These are phyloP conservation scores for Apodemus agrarius DNA, from an alignment of 2,797 vertebrate species.

Conservation along the genomic window DNA sequence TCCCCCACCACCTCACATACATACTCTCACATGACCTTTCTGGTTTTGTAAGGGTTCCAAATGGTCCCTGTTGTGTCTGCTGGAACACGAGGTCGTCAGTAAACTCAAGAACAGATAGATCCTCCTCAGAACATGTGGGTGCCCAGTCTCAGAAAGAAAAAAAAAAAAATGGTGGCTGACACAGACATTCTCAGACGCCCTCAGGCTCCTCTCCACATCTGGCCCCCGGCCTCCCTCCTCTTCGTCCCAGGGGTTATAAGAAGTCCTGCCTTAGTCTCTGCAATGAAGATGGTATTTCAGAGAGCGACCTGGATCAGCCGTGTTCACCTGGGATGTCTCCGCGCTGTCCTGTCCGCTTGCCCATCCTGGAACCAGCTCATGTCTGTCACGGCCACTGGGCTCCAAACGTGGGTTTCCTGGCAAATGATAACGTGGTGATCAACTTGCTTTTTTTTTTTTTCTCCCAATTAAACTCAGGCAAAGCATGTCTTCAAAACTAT, in stretches of 20 bases:
- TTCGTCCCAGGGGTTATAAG: slow-evolving; percentile 2
- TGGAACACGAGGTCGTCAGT: slow-evolving; percentile 35
- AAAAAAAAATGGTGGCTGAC: fast-evolving
- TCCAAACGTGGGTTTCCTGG: slow-evolving; percentile 67
- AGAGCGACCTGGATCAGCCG: not conserved
- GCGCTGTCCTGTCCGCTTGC: slow-evolving; percentile 20
- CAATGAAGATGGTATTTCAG: slow-evolving; percentile 66
- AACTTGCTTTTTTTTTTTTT: not conserved
- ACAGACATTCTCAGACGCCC: not conserved
- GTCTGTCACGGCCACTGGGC: slow-evolving; percentile 27
- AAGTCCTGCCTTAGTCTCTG: slow-evolving; percentile 74
- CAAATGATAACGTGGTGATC: slow-evolving; percentile 50
- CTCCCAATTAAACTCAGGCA: slow-evolving; percentile 69
- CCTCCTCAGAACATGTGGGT: not conserved
- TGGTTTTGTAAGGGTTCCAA: not conserved
- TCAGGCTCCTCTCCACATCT: not conserved
- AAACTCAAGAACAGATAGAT: not conserved
- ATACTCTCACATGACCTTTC: not conserved
- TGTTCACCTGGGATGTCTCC: slow-evolving; percentile 34
- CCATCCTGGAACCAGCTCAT: not conserved
- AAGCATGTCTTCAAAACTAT: slow-evolving; percentile 72
- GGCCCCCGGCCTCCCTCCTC: not conserved
- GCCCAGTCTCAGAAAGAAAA: not conserved
- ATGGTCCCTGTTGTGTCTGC: not conserved
- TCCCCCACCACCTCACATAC: not conserved